Percentiles rank a stretch among this genome's conserved stretches.
Evolutionary conservation across 2,113 vertebrate genomes (phyloP).

Genomic region (Panthera tigris): DNA sequence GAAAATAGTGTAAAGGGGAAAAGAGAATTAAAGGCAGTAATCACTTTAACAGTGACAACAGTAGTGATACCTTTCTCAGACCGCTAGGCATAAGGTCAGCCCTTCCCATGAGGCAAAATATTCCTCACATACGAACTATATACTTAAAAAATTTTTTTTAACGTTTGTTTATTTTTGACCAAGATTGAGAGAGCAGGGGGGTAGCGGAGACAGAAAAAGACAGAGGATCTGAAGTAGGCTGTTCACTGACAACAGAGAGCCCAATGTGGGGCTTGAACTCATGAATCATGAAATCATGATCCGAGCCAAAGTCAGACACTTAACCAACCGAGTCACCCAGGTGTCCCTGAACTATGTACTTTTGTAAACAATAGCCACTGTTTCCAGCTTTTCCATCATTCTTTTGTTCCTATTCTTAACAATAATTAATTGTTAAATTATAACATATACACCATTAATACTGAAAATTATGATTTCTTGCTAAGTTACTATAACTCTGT

Average conservation of each 20-base stretch:
- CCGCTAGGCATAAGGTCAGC: not conserved
- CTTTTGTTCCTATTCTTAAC: not conserved
- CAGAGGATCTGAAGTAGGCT: too few relatives aligned
- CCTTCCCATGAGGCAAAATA: not conserved
- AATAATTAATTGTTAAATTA: not conserved
- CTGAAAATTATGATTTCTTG: not conserved
- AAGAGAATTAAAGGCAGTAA: not conserved
- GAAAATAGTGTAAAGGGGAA: too few relatives aligned
- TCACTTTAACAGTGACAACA: not conserved
- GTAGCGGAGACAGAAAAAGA: too few relatives aligned
- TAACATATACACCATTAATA: not conserved
- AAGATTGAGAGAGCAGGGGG: too few relatives aligned
- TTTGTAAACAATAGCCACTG: not conserved
- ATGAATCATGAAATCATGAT: too few relatives aligned
- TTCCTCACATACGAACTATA: not conserved
- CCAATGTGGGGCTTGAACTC: too few relatives aligned
- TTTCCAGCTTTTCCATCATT: not conserved
- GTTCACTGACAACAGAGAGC: too few relatives aligned
- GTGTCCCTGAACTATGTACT: not conserved
- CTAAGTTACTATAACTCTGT: not conserved
- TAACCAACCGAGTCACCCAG: too few relatives aligned
- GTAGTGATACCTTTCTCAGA: not conserved
- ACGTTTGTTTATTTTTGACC: too few relatives aligned
- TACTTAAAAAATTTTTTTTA: not conserved
- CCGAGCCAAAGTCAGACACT: too few relatives aligned